These are phyloP conservation scores for Corydoras sp. DNA, from an alignment of 2,113 vertebrate genomes.

Conservation along the genomic window DNA sequence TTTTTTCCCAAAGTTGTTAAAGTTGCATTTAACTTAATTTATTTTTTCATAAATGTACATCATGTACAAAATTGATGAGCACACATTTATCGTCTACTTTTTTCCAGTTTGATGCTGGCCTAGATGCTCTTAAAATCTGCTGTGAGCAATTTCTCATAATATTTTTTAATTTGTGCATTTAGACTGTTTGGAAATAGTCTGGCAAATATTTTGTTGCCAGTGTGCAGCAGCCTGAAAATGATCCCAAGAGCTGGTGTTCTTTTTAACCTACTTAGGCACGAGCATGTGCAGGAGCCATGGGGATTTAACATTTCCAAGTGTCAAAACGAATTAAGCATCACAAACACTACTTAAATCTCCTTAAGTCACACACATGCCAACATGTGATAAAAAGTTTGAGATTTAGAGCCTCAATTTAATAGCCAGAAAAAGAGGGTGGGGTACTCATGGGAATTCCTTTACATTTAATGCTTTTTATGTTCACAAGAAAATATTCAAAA, in stretches of 20 bases:
- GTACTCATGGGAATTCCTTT: not conserved
- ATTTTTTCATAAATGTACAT: no score
- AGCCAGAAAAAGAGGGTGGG: not conserved
- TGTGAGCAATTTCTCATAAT: no score
- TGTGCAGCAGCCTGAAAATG: slow-evolving; percentile 45
- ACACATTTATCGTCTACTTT: no score
- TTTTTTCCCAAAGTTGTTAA: no score
- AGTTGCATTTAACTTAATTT: no score
- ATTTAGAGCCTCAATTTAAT: slow-evolving; percentile 8
- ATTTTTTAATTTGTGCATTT: no score
- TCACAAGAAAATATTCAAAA: no score
- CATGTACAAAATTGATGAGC: no score
- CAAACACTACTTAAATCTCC: slow-evolving; percentile 48
- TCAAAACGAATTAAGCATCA: slow-evolving; percentile 55
- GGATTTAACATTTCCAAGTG: slow-evolving; percentile 58
- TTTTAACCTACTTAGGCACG: slow-evolving; percentile 53
- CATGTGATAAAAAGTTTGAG: slow-evolving; percentile 28
- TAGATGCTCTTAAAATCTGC: no score
- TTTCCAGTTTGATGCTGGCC: no score
- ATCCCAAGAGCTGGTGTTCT: slow-evolving; percentile 51
- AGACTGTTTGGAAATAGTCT: slow-evolving; percentile 14
- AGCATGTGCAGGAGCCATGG: slow-evolving; percentile 46
- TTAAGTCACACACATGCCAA: slow-evolving; percentile 41
- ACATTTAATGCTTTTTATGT: not conserved
- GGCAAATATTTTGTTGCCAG: slow-evolving; percentile 31